Percentiles rank a stretch among this genome's conserved stretches.
Evolutionary conservation across 2,113 vertebrate species (phyloP).

Genomic region (Dasyprocta punctata): DNA sequence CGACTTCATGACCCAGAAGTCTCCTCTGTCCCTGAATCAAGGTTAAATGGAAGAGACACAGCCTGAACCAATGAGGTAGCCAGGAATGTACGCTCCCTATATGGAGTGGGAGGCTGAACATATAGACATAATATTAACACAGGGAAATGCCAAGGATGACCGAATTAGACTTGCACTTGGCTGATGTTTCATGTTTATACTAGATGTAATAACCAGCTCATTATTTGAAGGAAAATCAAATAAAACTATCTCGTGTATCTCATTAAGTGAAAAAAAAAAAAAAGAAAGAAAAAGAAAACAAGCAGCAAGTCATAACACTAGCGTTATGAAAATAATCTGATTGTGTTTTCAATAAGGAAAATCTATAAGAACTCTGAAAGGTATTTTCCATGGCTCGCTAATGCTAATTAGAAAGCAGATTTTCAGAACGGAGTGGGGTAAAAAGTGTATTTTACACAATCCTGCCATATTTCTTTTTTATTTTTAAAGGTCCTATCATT

Average conservation of each 20-base stretch:
- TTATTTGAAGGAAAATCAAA: not conserved
- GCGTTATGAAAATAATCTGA: not conserved
- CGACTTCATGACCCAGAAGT: not conserved
- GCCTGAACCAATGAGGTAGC: rapidly evolving
- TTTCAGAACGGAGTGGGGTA: rapidly evolving
- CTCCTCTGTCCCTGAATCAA: not conserved
- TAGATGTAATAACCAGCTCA: rapidly evolving
- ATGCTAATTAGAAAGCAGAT: not conserved
- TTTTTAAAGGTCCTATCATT: too few relatives aligned
- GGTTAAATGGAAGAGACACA: not conserved
- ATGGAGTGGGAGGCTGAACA: not conserved
- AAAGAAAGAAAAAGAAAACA: not conserved
- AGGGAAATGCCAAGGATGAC: not conserved
- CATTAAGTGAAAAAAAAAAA: not conserved
- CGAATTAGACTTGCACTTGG: not conserved
- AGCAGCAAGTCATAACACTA: not conserved
- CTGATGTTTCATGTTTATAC: not conserved
- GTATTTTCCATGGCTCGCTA: not conserved
- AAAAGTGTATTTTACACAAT: rapidly evolving
- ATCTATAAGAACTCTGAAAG: not conserved
- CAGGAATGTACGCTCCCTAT: rapidly evolving
- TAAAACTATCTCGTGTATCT: not conserved
- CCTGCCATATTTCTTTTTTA: not conserved
- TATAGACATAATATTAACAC: not conserved
- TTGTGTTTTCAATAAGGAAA: not conserved